Evolutionary conservation across 1,140 invertebrate species (phyloP), one percentile per base, ranked within the genome.

Genomic region (Sitophilus oryzae): DNA sequence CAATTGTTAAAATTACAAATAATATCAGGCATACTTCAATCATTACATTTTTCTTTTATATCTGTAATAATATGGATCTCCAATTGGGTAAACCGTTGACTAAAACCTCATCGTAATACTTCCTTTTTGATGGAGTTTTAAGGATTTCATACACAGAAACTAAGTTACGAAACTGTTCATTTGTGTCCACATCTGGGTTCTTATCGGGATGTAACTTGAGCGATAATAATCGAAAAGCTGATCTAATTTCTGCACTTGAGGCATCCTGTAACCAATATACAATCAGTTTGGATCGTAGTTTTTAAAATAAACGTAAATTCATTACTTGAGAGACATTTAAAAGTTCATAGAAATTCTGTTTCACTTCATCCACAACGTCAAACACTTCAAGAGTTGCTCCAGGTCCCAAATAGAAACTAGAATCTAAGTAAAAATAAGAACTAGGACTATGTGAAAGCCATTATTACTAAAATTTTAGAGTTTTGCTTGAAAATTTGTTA

Each of bases 351-450:
- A 98, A 97, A 76, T 96, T 97, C 70, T 84, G 77, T 68, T 67
- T 92, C 22, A 97, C 83, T 82, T 96, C 94, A 77, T 98, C 95
- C 30, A 97, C 90, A 40, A 95, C 79, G 79, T 98, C 94, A 74
- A 96, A 98, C 15, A 98, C 83, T 76, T 96, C 93, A 50, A 96
- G n/a, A n/a, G 73, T 71, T 96, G 90, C 54, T 90, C 89, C 23
- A 83, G 81, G 67, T 93, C 89, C 90, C 91, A 96, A 18, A 82
- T n/a, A n/a, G n/a, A n/a, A n/a, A n/a, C n/a, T n/a, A n/a, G n/a
- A n/a, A n/a, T n/a, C n/a, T n/a, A n/a, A n/a, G n/a, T n/a, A n/a
- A n/a, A n/a, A n/a, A n/a, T n/a, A n/a, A n/a, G n/a, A n/a, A n/a
- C n/a, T n/a, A n/a, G n/a, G n/a, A n/a, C n/a, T n/a, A n/a, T n/a